phyloP scores from a whole-genome alignment of 2,113 vertebrate genomes.

The Scophthalmus maximus region DNA sequence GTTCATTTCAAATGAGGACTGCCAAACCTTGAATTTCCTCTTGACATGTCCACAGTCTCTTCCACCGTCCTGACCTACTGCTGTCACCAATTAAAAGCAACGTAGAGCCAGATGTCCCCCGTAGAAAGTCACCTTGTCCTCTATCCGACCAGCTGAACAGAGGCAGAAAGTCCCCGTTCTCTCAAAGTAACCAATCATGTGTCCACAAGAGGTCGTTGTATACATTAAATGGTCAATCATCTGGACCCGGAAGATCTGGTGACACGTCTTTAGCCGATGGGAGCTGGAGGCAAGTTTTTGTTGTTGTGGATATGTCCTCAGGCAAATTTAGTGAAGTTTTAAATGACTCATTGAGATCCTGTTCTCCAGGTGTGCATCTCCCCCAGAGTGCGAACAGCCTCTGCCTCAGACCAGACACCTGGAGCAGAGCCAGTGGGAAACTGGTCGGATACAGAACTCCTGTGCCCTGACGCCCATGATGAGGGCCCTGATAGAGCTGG shows the following conservation, averaged over 20 bases:
- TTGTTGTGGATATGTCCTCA: background rate
- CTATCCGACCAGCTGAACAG: conserved; percentile 76
- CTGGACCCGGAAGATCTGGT: conserved; percentile 35
- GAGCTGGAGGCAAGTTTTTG: conserved; percentile 46
- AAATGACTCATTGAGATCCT: background rate
- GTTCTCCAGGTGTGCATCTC: conserved; percentile 61
- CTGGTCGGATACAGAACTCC: conserved; percentile 74
- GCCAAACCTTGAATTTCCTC: background rate
- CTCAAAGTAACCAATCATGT: conserved; percentile 23
- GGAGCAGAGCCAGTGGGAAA: conserved; percentile 57
- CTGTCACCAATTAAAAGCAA: conserved; percentile 75
- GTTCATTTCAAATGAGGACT: background rate
- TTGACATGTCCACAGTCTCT: conserved; percentile 65
- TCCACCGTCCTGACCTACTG: conserved; percentile 77
- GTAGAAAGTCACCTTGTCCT: conserved; percentile 82
- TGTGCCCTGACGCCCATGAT: conserved; percentile 86
- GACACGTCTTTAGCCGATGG: conserved; percentile 31
- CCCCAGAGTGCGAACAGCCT: conserved; percentile 69
- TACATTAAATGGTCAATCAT: conserved; percentile 11
- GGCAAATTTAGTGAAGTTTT: too few relatives aligned
- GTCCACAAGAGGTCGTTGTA: conserved; percentile 31
- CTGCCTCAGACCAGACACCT: conserved; percentile 37
- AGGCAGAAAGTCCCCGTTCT: conserved; percentile 14
- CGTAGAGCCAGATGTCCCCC: conserved; percentile 81
- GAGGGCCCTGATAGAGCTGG: conserved; percentile 91